These are phyloP conservation scores for Lethenteron reissneri DNA, from an alignment of 2,113 vertebrate species.

Conservation along the genomic window DNA sequence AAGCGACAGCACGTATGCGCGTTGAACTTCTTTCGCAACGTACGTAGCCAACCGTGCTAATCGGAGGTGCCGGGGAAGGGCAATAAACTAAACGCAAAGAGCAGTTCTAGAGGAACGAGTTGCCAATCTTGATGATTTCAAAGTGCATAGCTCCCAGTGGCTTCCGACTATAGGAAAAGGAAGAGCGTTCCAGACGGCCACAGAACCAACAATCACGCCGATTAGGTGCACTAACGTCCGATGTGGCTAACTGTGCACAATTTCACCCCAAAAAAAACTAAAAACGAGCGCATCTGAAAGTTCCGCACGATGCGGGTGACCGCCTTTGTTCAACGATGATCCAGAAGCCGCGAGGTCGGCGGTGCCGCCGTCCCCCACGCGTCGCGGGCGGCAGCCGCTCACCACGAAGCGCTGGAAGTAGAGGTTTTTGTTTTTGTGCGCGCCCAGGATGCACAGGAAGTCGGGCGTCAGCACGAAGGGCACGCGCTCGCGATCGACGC, in stretches of 20 bases:
- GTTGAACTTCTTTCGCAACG: no score
- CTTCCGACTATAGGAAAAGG: no score
- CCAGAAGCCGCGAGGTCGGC: neutral
- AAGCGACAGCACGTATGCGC: no score
- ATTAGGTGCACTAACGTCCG: no score
- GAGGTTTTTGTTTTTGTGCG: conserved; percentile 68
- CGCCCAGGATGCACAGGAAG: conserved; percentile 94
- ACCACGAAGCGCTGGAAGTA: conserved; percentile 97
- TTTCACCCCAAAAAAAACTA: neutral
- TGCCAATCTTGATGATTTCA: no score
- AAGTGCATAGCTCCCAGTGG: no score
- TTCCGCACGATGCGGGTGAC: neutral
- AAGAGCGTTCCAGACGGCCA: no score
- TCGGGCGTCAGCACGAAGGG: conserved; percentile 92
- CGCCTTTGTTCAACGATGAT: neutral
- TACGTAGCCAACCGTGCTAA: no score
- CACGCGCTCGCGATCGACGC: conserved; percentile 90
- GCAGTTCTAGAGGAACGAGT: no score
- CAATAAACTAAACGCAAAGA: no score
- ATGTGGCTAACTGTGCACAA: neutral
- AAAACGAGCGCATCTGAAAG: neutral
- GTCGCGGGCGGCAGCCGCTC: conserved; percentile 9
- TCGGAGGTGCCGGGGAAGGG: no score
- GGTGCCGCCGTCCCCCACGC: neutral
- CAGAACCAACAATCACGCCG: no score